Conservation (phyloP, 2,113 vertebrate genomes). For the Pseudois nayaur region DNA sequence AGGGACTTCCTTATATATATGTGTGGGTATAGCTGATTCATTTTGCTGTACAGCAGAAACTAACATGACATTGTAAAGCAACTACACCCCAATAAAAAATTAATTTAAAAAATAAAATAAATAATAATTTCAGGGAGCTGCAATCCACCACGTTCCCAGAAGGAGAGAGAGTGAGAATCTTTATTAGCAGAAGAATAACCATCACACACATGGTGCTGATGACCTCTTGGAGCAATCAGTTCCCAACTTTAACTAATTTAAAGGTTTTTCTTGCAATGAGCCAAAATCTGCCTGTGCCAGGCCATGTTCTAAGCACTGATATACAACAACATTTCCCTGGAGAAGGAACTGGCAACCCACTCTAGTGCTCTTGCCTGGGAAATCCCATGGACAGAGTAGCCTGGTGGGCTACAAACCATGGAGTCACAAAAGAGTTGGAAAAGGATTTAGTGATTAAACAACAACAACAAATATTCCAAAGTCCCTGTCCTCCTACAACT, state of each 20-base stretch:
- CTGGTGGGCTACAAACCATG: background rate
- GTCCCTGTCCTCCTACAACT: background rate
- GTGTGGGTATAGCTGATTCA: background rate
- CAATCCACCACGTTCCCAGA: background rate
- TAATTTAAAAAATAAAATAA: background rate
- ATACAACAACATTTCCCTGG: background rate
- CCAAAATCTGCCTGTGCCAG: background rate
- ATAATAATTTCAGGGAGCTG: background rate
- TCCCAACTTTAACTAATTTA: background rate
- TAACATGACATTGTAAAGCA: background rate
- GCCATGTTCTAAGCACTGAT: background rate
- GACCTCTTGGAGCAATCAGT: background rate
- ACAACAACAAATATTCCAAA: background rate
- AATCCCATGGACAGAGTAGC: background rate
- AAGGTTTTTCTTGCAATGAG: background rate
- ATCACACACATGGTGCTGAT: accelerated
- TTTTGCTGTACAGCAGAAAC: background rate
- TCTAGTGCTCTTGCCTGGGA: background rate
- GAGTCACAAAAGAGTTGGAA: background rate
- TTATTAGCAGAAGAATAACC: background rate
- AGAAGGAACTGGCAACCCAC: background rate
- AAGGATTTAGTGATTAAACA: background rate
- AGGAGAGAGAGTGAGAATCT: background rate
- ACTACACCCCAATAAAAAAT: background rate
- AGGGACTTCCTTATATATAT: background rate